phyloP scores from a whole-genome alignment of 2,888 invertebrate species.

The Eudemis profundana region DNA sequence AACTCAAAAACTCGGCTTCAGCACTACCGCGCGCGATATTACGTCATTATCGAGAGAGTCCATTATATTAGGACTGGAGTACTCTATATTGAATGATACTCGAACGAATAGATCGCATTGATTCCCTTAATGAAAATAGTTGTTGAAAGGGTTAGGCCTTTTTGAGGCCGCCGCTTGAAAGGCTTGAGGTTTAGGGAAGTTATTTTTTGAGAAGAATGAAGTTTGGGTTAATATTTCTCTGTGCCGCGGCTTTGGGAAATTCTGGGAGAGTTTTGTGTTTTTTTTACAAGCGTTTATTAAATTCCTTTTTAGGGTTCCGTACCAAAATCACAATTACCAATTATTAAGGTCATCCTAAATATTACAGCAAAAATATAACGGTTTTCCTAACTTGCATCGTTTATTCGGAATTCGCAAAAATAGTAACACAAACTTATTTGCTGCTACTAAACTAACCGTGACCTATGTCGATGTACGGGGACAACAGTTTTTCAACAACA shows the following conservation, averaged over 20 bases:
- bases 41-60: constrained; percentile 40
- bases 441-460: too few species aligned
- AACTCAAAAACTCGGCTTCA: constrained; percentile 19
- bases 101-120: constrained; percentile 53
- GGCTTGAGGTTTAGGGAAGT: constrained; percentile 37
- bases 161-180: constrained; percentile 43
- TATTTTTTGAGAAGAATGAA: constrained; percentile 9
- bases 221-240: constrained; percentile 35
- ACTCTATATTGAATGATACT: constrained; percentile 56
- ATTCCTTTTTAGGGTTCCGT: too few species aligned
- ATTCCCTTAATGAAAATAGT: constrained; percentile 52
- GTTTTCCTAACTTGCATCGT: too few species aligned
- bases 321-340: too few species aligned
- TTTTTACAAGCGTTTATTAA: too few species aligned
- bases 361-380: too few species aligned
- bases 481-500: too few species aligned
- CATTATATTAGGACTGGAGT: constrained; percentile 52
- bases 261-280: constrained; percentile 9
- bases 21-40: constrained; percentile 21
- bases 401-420: too few species aligned
- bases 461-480: too few species aligned
- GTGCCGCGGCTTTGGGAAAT: constrained; percentile 1
- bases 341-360: too few species aligned
- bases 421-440: too few species aligned
- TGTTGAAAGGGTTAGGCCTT: constrained; percentile 42